Conservation (phyloP, 2,888 invertebrate genomes). For the Ischnus inquisitorius region DNA sequence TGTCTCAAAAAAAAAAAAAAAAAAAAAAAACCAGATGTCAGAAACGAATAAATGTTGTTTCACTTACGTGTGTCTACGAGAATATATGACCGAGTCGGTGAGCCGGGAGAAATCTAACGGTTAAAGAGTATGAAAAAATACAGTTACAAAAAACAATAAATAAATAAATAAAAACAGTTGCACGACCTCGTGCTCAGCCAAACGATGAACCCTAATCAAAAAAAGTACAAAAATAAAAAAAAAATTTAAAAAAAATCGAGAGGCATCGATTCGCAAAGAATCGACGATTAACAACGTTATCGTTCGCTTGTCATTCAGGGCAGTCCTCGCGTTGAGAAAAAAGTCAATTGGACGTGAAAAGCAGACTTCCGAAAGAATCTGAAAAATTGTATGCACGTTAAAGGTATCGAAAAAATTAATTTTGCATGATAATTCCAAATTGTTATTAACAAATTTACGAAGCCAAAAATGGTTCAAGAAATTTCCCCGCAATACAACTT, state of each 20-base stretch:
- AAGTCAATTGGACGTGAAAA: no score
- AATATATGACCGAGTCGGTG: conserved; percentile 22
- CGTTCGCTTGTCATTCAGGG: conserved; percentile 77
- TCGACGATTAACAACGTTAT: conserved; percentile 55
- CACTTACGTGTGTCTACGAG: conserved; percentile 23
- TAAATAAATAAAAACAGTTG: conserved; percentile 13
- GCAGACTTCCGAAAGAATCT: no score
- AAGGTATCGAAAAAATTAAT: no score
- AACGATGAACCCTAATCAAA: conserved; percentile 83
- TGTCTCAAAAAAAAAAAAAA: conserved; percentile 11
- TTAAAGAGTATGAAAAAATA: not conserved
- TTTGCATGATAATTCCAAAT: no score
- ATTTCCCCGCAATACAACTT: no score
- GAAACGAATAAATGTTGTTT: conserved; percentile 54
- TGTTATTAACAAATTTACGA: no score
- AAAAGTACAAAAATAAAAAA: conserved; percentile 82
- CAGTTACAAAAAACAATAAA: conserved; percentile 2
- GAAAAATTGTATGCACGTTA: no score
- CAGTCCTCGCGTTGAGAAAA: no score
- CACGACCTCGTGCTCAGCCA: conserved; percentile 75
- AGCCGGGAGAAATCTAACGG: conserved; percentile 15
- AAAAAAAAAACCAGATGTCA: conserved; percentile 20
- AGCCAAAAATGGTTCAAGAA: no score
- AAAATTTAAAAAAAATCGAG: conserved; percentile 52
- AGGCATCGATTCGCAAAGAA: conserved; percentile 54